Conservation (phyloP, 2,113 vertebrate species). For the Cephalopholis sonnerati region DNA sequence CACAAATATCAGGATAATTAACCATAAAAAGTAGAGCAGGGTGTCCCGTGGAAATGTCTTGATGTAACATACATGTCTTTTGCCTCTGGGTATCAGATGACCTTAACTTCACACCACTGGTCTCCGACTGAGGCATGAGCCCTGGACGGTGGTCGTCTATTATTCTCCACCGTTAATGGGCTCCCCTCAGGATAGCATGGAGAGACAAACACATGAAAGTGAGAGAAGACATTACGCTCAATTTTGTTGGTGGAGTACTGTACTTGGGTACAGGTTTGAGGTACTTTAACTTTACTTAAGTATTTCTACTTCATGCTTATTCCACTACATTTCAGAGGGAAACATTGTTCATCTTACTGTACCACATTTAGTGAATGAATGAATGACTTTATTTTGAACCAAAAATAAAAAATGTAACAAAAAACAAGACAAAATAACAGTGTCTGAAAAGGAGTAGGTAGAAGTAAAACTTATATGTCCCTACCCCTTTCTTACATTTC, state of each 20-base stretch:
- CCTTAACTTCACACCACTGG: conserved; percentile 21
- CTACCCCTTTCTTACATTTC: no score
- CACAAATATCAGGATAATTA: conserved; percentile 5
- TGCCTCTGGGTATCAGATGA: conserved; percentile 28
- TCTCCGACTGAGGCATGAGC: conserved; percentile 13
- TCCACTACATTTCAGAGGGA: not conserved
- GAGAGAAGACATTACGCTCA: not conserved
- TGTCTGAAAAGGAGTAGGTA: no score
- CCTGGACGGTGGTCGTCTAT: not conserved
- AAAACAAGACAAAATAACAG: no score
- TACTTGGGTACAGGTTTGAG: no score
- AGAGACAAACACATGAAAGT: conserved; percentile 14
- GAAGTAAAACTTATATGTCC: no score
- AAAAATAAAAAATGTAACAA: no score
- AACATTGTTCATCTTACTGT: not conserved
- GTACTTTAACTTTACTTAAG: not conserved
- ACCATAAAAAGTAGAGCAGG: conserved; percentile 8
- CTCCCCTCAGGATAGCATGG: conserved; percentile 7
- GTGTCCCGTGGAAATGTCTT: not conserved
- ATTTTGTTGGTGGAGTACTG: not conserved
- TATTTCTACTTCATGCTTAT: not conserved
- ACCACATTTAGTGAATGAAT: not conserved
- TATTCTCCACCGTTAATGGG: not conserved
- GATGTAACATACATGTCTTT: not conserved
- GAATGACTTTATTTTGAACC: no score